A percentile compares a stretch with the other conserved stretches of the same genome.
Conservation (phyloP, 2,113 vertebrate genomes). For the Semicossyphus pulcher region DNA sequence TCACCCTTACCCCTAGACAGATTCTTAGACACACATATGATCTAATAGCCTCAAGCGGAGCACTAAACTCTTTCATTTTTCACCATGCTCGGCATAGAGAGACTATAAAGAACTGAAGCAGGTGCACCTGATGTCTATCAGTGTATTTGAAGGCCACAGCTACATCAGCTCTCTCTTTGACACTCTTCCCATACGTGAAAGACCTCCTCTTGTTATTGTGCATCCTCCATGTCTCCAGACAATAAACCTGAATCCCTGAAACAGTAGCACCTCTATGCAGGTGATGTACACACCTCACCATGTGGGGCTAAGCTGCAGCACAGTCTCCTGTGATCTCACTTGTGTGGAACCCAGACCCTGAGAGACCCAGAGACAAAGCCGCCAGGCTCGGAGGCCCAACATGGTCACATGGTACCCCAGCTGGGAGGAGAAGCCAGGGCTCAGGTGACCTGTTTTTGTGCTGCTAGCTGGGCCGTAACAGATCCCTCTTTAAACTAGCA, state of each 20-base stretch:
- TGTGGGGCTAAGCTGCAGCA: constrained; percentile 34
- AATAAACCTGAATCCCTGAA: constrained; percentile 35
- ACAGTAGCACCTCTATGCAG: constrained; percentile 31
- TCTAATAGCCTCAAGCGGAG: constrained; percentile 6
- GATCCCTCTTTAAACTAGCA: constrained; percentile 73
- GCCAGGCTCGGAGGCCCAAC: constrained; percentile 41
- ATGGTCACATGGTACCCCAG: constrained; percentile 68
- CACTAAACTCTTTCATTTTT: constrained; percentile 11
- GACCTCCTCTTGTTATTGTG: constrained; percentile 28
- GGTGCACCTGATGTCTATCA: constrained; percentile 26
- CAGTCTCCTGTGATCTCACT: constrained; percentile 56
- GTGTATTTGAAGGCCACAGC: constrained; percentile 41
- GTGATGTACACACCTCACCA: constrained; percentile 21
- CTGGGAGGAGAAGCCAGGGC: constrained; percentile 66
- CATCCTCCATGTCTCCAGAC: constrained; percentile 35
- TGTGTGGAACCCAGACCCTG: constrained; percentile 58
- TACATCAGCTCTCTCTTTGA: constrained; percentile 1
- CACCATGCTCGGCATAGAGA: not conserved
- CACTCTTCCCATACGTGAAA: not conserved
- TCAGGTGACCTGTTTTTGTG: constrained; percentile 82
- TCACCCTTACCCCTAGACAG: constrained; percentile 13
- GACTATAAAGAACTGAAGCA: not conserved
- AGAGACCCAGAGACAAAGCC: constrained; percentile 65
- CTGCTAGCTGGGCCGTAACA: constrained; percentile 70
- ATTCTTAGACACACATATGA: not conserved